Percentiles rank a stretch among this genome's conserved stretches.
Conservation (phyloP, 2,113 vertebrate genomes). For the Aspidoscelis tigris region DNA sequence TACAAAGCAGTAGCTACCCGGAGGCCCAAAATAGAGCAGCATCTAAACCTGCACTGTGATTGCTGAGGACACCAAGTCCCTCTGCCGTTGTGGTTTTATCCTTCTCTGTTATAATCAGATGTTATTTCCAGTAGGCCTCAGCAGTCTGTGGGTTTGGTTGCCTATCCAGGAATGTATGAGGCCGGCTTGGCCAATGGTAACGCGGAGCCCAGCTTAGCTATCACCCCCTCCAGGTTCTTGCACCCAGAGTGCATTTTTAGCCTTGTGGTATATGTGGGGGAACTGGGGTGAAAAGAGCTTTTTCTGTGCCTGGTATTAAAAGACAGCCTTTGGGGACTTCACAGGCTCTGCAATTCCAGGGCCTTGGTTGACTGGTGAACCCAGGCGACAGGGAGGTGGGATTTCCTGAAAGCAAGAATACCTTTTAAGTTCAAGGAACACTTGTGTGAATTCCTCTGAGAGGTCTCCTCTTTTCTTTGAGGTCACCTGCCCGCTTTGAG, state of each 20-base stretch:
- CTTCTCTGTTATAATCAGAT: constrained; percentile 59
- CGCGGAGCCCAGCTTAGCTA: background rate
- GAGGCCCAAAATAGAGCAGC: constrained; percentile 29
- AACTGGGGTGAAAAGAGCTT: background rate
- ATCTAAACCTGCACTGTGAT: background rate
- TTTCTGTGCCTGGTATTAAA: background rate
- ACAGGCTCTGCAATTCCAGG: background rate
- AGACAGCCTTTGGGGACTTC: background rate
- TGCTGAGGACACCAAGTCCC: constrained; percentile 10
- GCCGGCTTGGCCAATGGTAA: background rate
- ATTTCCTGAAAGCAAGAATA: too few species aligned
- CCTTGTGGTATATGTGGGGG: accelerated
- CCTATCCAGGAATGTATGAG: accelerated
- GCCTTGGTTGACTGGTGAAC: too few species aligned
- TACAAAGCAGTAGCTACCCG: background rate
- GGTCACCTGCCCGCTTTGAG: too few species aligned
- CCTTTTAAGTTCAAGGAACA: too few species aligned
- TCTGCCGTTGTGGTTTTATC: constrained; percentile 58
- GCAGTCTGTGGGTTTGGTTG: constrained; percentile 40
- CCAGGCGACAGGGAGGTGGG: too few species aligned
- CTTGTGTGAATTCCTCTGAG: too few species aligned
- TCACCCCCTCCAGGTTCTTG: background rate
- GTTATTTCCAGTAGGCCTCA: constrained; percentile 10
- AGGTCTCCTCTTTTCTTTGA: too few species aligned
- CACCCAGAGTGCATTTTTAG: background rate